Evolutionary conservation across 1,140 invertebrate genomes (phyloP).

Genomic region (Calephelis virginiensis): DNA sequence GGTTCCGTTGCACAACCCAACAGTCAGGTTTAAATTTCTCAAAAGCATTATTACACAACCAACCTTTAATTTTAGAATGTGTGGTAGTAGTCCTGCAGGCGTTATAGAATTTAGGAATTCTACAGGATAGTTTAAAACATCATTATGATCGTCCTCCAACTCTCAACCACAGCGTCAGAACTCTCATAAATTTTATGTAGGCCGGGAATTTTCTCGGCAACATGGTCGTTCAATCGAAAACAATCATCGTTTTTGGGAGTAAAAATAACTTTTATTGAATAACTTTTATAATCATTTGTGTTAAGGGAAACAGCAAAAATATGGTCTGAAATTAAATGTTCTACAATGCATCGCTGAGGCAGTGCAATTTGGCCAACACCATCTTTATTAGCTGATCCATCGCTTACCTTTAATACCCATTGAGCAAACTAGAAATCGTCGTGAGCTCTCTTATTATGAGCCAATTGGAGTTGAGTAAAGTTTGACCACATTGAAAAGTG

Average conservation of each 20-base stretch:
- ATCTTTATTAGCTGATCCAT: slow-evolving; percentile 34
- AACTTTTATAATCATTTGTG: slow-evolving; percentile 36
- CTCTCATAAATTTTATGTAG: slow-evolving; percentile 25
- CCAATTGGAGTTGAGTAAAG: slow-evolving; percentile 11
- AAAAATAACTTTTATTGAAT: slow-evolving; percentile 37
- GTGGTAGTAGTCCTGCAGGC: slow-evolving; percentile 30
- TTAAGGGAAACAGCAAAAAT: slow-evolving; percentile 26
- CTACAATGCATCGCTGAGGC: slow-evolving; percentile 32
- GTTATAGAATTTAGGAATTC: slow-evolving; percentile 34
- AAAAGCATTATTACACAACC: slow-evolving; percentile 31
- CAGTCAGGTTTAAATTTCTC: slow-evolving; percentile 28
- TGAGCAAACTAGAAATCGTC: slow-evolving; percentile 14
- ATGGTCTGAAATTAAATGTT: slow-evolving; percentile 17
- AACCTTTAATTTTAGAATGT: slow-evolving; percentile 34
- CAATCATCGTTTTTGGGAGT: slow-evolving; percentile 33
- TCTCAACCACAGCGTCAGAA: slow-evolving; percentile 9
- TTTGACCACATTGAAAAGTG: slow-evolving; percentile 7
- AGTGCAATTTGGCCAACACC: slow-evolving; percentile 28
- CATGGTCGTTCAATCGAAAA: slow-evolving; percentile 32
- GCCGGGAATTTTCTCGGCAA: slow-evolving; percentile 35
- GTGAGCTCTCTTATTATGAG: slow-evolving; percentile 6
- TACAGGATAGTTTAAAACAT: slow-evolving; percentile 28
- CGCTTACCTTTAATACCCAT: slow-evolving; percentile 34
- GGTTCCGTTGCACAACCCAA: slow-evolving; percentile 11
- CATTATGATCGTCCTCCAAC: slow-evolving; percentile 6